phyloP scores from a whole-genome alignment of 2,797 vertebrate genomes.

The Taeniopygia guttata region DNA sequence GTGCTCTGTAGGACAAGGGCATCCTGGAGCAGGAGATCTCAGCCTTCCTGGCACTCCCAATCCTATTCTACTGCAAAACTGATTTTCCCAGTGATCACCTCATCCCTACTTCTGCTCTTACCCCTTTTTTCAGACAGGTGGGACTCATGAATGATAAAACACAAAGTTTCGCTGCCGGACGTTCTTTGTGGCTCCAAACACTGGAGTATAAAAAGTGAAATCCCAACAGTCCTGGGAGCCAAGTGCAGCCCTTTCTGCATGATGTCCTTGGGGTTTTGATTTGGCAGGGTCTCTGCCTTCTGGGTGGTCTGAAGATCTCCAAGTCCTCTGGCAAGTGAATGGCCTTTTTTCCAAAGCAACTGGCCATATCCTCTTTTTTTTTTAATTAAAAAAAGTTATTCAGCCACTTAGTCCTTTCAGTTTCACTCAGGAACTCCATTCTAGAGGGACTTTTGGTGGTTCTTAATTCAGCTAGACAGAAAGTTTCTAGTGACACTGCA shows the following conservation, averaged over 20 bases:
- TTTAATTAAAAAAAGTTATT: constrained; percentile 6
- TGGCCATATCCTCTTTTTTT: constrained; percentile 39
- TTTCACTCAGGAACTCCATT: constrained; percentile 28
- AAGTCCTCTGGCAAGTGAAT: constrained; percentile 36
- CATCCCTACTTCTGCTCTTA: background rate
- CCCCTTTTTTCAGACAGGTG: background rate
- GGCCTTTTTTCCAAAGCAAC: constrained; percentile 32
- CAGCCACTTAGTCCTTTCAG: constrained; percentile 53
- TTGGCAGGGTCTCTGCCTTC: constrained; percentile 59
- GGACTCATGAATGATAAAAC: background rate
- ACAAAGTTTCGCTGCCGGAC: background rate
- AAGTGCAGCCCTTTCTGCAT: background rate
- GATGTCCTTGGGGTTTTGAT: constrained; percentile 29
- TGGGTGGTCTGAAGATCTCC: constrained; percentile 57
- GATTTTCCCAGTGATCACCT: background rate
- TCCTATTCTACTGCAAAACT: background rate
- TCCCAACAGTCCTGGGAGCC: background rate
- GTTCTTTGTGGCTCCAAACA: background rate
- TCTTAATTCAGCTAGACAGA: constrained; percentile 53
- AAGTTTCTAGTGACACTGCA: constrained; percentile 28
- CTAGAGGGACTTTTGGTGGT: constrained; percentile 18
- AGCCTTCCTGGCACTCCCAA: accelerated
- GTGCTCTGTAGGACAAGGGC: background rate
- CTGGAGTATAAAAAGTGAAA: background rate
- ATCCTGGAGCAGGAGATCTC: background rate